Evolutionary conservation across 2,113 vertebrate species (phyloP), one percentile per base, ranked within the genome.

Genomic region (Copsychus sechellarum): DNA sequence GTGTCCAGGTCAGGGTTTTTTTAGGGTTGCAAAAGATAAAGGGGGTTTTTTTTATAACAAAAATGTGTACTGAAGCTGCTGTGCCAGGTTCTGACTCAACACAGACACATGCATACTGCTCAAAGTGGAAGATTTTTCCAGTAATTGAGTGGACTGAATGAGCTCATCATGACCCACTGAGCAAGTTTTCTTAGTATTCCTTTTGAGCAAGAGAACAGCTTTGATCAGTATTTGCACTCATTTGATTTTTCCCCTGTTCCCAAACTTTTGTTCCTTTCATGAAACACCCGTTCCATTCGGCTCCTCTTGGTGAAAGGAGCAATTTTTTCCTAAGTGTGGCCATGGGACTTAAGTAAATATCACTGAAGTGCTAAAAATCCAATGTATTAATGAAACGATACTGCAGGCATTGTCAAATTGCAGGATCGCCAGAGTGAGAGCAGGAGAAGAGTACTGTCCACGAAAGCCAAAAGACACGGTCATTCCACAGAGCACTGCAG

Each of bases 81-180:
- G 45, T 69, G 92, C 95, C 95, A 96, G 95, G 18, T 93, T 95
- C 92, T 97, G 96, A 97, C 92, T 97, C 96, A 96, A 96, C 86
- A 92, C 26, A 83, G 82, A 96, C 88, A 78, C 88, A 86, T 71
- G 65, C 72, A 74, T 60, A 84, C 53, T 93, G 91, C 90, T 94
- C 88, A 81, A 92, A 97, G 92, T 88, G 80, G 65, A 95, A 93
- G 82, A 86, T 95, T 96, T 96, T 97, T 97, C 95, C 96, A 92
- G 95, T 97, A 97, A 97, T 74, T 28, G 8, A 95, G 72, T 71
- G 82, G 85, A 94, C 90, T 88, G 76, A 95, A 97, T 96, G 93
- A 97, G 90, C 82, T 97, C 95, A 96, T 96, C 95, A 0, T 81
- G 88, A 95, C 95, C 95, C 90, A 96, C 90, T 94, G 95, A 96